phyloP scores from a whole-genome alignment of 2,888 invertebrate species.

The Cordilura impudica region DNA sequence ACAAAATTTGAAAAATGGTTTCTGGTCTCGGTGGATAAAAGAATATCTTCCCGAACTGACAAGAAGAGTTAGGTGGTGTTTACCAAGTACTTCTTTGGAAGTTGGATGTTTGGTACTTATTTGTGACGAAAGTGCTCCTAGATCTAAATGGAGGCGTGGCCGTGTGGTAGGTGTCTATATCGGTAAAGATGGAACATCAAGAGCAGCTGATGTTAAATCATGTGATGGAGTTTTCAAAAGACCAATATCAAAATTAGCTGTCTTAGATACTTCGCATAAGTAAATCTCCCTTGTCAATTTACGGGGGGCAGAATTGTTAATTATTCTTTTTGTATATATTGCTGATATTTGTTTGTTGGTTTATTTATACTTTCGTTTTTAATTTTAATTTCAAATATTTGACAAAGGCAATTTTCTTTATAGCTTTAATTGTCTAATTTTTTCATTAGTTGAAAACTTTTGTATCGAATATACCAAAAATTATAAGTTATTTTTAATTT shows the following conservation, averaged over 20 bases:
- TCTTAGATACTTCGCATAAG: conserved; percentile 4
- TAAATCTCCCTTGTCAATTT: conserved; percentile 31
- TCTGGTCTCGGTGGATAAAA: conserved; percentile 19
- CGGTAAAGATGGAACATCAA: conserved; percentile 22
- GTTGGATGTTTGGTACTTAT: conserved; percentile 35
- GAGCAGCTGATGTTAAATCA: conserved; percentile 13
- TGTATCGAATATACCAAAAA: too few species aligned
- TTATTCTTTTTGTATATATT: too few species aligned
- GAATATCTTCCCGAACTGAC: conserved; percentile 44
- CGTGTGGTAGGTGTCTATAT: conserved; percentile 1
- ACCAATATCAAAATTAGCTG: conserved; percentile 25
- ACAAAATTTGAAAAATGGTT: conserved; percentile 10
- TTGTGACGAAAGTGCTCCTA: conserved; percentile 7
- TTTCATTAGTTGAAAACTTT: too few species aligned
- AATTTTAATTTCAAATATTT: too few species aligned
- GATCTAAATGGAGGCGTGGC: conserved; percentile 26
- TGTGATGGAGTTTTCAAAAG: conserved; percentile 2
- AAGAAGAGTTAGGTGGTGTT: conserved; percentile 39
- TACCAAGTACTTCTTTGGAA: neutral
- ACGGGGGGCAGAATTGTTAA: conserved; percentile 43
- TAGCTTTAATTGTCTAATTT: too few species aligned
- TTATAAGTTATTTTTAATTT: too few species aligned
- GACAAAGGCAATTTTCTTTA: too few species aligned
- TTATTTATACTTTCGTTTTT: too few species aligned
- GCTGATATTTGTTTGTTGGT: too few species aligned